Evolutionary conservation across 2,888 invertebrate species (phyloP), one percentile per base, ranked within the genome.

Genomic region (Oligia strigilis): DNA sequence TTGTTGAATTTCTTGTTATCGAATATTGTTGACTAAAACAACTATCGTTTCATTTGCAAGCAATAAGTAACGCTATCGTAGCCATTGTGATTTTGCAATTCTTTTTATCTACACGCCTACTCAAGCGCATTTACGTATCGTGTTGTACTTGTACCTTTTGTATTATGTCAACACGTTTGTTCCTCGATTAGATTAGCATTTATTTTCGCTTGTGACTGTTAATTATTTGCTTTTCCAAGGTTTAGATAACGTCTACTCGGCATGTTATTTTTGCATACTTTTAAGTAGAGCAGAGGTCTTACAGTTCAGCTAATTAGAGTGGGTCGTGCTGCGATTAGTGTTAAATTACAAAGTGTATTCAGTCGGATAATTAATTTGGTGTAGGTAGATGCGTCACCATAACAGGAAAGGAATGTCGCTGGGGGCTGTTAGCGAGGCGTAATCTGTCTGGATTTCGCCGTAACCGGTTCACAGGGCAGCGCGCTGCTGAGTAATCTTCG

Each of bases 1-100:
- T 89, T 91, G 90, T 93, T 92, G 90, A 91, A 92, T 92, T 93
- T 94, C 92, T 92, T 90, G 92, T 92, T 93, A 93, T 92, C 91
- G 91, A 90, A 92, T 90, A 90, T 90, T 92, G 92, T 93, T 93
- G 92, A 91, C 91, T 91, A 90, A 91, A 91, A 91, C 91, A 90
- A 89, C 85, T 90, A 85, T 88, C 84, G 89, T 88, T 91, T 91
- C 86, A 88, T 89, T 92, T 88, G 87, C 89, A 88, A 86, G 87
- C 87, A 88, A 90, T 89, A 91, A 87, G 81, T 89, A 89, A 88
- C 79, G 86, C 83, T 91, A 88, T 87, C 88, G 88, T 87, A 85
- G 83, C 87, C 84, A 88, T 90, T 90, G 88, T 90, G 80, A 84
- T 89, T 90, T 91, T 87, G 85, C 85, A 86, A 86, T 90, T 87